These are phyloP conservation scores for Aplochiton taeniatus DNA, from an alignment of 2,797 vertebrate genomes.

Conservation along the genomic window DNA sequence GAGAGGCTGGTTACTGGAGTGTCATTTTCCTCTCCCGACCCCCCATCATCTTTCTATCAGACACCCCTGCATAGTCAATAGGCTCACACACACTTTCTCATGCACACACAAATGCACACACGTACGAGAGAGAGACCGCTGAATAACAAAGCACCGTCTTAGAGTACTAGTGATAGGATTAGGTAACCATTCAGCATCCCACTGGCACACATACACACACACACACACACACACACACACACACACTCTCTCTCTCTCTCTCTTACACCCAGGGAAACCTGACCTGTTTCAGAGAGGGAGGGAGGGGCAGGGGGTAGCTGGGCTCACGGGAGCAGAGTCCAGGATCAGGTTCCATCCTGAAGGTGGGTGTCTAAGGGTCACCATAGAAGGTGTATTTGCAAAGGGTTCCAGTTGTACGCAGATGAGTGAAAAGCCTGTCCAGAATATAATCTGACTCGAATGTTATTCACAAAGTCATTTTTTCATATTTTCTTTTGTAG, in stretches of 20 bases:
- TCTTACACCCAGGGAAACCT: constrained; percentile 21
- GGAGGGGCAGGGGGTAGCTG: constrained; percentile 16
- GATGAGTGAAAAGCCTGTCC: too few species aligned
- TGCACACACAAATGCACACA: too few species aligned
- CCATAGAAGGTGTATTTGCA: constrained; percentile 23
- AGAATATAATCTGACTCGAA: too few species aligned
- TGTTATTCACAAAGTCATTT: too few species aligned
- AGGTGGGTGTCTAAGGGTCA: constrained; percentile 23
- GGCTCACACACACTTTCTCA: constrained; percentile 2
- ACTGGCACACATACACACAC: neutral
- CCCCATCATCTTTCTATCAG: constrained; percentile 34
- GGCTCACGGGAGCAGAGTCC: constrained; percentile 8
- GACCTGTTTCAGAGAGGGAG: constrained; percentile 17
- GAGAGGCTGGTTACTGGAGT: constrained; percentile 45
- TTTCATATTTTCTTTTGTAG: too few species aligned
- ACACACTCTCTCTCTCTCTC: constrained; percentile 13
- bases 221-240: constrained; percentile 7
- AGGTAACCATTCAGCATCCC: constrained; percentile 32
- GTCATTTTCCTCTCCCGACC: constrained; percentile 54
- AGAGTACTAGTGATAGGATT: constrained; percentile 33
- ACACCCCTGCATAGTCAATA: constrained; percentile 5
- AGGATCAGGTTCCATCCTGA: constrained; percentile 38
- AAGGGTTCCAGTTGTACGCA: too few species aligned
- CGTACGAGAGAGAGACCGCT: neutral
- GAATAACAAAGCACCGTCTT: constrained; percentile 21